phyloP scores from a whole-genome alignment of 2,888 invertebrate genomes.

The Patella caerulea region DNA sequence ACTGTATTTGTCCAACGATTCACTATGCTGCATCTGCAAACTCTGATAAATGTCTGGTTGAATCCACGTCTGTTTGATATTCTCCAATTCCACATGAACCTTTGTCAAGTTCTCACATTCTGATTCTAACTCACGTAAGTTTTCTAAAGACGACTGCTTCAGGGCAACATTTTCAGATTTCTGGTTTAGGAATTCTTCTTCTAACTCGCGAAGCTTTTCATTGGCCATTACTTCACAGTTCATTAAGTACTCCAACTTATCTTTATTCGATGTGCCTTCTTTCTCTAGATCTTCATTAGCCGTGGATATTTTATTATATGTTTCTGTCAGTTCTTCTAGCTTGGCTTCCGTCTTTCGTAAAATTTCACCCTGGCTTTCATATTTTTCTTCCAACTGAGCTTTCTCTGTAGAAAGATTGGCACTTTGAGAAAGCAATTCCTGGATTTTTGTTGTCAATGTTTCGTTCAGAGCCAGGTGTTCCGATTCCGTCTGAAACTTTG shows the following conservation, averaged over 20 bases:
- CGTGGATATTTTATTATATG: not conserved
- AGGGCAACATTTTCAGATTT: not conserved
- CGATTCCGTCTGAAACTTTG: conserved; percentile 13
- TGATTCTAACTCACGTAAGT: conserved; percentile 10
- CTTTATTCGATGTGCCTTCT: not conserved
- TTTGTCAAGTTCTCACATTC: conserved; percentile 23
- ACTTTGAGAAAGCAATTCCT: conserved; percentile 3
- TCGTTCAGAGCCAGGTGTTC: conserved; percentile 12
- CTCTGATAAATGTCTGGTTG: not conserved
- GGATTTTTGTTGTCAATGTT: not conserved
- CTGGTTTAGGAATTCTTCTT: not conserved
- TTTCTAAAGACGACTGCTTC: conserved; percentile 1
- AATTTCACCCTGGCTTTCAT: conserved; percentile 1
- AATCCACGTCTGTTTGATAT: not conserved
- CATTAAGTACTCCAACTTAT: not conserved
- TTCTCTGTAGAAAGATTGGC: conserved; percentile 13
- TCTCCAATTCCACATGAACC: conserved; percentile 8
- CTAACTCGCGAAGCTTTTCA: not conserved
- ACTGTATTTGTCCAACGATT: too few relatives aligned
- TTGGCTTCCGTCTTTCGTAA: not conserved
- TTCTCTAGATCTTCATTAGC: not conserved
- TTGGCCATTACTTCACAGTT: not conserved
- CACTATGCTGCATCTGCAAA: not conserved
- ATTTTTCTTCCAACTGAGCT: conserved; percentile 12
- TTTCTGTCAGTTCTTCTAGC: not conserved